Evolutionary conservation across 2,113 vertebrate genomes (phyloP).

Genomic region (Varanus salvator): DNA sequence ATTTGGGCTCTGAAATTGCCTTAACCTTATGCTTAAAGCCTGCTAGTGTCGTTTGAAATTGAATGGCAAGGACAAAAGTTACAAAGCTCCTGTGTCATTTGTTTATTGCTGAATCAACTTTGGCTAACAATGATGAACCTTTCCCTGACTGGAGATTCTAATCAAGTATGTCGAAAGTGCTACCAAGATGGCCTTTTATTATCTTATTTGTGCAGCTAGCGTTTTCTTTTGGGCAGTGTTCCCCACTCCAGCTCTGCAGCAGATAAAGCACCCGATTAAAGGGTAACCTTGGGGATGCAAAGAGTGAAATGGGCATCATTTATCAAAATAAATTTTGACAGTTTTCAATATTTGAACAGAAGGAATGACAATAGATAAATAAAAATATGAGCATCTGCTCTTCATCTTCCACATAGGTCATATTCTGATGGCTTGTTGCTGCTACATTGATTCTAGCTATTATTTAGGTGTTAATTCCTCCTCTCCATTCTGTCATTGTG

Average conservation of each 20-base stretch:
- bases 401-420: background rate
- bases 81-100: background rate
- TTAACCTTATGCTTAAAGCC: background rate
- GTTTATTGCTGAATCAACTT: slow-evolving; percentile 27
- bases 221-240: slow-evolving; percentile 8
- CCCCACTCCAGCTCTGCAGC: background rate
- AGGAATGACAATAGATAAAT: slow-evolving; percentile 5
- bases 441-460: slow-evolving; percentile 8
- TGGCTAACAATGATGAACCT: background rate
- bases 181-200: background rate
- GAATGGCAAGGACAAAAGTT: slow-evolving; percentile 14
- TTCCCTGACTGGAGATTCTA: slow-evolving; percentile 34
- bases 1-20: background rate
- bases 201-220: background rate
- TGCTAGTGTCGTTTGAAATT: background rate
- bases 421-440: background rate
- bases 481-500: background rate
- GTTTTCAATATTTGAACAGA: slow-evolving; percentile 36
- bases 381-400: background rate
- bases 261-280: slow-evolving; percentile 29
- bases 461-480: background rate
- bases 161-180: slow-evolving; percentile 37
- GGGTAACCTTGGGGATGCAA: slow-evolving; percentile 34
- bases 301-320: slow-evolving; percentile 25
- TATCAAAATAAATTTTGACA: slow-evolving; percentile 47